These are phyloP conservation scores for Lophotis ruficrista DNA, from an alignment of 2,113 vertebrate species.

Conservation along the genomic window DNA sequence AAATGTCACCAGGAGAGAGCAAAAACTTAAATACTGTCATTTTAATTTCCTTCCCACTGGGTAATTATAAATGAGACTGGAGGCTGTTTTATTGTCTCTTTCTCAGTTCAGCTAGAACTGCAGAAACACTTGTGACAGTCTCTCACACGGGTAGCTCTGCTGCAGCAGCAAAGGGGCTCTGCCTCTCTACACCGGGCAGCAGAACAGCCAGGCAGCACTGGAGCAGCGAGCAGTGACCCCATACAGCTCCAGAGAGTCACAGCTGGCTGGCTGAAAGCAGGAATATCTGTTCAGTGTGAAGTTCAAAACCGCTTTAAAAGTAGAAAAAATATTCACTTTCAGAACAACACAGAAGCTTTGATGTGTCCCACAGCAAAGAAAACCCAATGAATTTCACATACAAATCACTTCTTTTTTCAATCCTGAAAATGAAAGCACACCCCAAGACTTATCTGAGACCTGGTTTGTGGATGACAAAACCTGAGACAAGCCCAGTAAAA, in stretches of 20 bases:
- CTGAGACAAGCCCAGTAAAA: not conserved
- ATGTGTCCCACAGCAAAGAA: not conserved
- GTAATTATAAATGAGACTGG: not conserved
- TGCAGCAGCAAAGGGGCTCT: not conserved
- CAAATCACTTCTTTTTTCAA: not conserved
- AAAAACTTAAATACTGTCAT: conserved; percentile 11
- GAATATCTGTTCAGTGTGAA: not conserved
- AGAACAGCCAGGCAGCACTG: not conserved
- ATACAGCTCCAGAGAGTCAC: not conserved
- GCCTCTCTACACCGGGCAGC: not conserved
- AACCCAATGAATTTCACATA: not conserved
- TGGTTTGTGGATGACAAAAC: not conserved
- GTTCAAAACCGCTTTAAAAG: not conserved
- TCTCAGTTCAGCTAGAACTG: not conserved
- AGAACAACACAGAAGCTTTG: not conserved
- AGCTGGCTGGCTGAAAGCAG: not conserved
- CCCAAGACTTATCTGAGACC: not conserved
- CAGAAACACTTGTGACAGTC: not conserved
- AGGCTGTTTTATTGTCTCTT: not conserved
- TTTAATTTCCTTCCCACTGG: not conserved
- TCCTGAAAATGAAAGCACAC: not conserved
- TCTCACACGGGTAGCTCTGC: not conserved
- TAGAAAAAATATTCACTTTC: not conserved
- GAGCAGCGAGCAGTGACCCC: not conserved
- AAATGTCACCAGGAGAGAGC: not conserved